These are phyloP conservation scores for Luehdorfia chinensis DNA, from an alignment of 1,140 invertebrate genomes.

Conservation along the genomic window DNA sequence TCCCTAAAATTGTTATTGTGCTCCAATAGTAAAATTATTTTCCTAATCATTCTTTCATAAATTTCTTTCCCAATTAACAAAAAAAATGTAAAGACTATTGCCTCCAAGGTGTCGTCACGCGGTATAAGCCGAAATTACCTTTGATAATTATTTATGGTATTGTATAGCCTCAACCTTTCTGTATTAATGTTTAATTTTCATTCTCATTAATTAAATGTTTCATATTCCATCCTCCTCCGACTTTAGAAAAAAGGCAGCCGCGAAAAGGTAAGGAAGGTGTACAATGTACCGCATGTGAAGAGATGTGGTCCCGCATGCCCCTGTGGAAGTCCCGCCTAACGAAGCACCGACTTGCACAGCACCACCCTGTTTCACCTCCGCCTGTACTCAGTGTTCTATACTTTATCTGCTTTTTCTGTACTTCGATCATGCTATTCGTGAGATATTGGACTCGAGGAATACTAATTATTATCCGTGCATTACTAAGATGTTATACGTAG, in stretches of 20 bases:
- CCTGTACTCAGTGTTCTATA: conserved; percentile 1
- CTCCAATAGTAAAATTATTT: too few species aligned
- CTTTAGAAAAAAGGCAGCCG: conserved; percentile 88
- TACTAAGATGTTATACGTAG: too few species aligned
- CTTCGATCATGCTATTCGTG: not conserved
- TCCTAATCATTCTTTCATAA: too few species aligned
- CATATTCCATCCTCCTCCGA: conserved; percentile 74
- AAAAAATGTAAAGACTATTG: too few species aligned
- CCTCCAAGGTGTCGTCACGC: too few species aligned
- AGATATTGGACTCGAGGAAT: too few species aligned
- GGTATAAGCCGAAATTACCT: too few species aligned
- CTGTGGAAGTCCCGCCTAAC: conserved; percentile 36
- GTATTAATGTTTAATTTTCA: conserved; percentile 47
- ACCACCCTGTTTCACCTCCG: conserved; percentile 14
- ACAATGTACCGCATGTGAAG: conserved; percentile 59
- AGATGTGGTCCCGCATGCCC: conserved; percentile 62
- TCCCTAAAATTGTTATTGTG: too few species aligned
- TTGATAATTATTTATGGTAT: too few species aligned
- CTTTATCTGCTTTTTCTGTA: conserved; percentile 6
- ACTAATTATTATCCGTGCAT: too few species aligned
- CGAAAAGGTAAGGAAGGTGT: conserved; percentile 84
- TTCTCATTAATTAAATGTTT: conserved; percentile 73
- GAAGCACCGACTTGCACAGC: conserved; percentile 8
- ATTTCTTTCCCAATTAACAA: too few species aligned
- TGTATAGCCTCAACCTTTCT: conserved; percentile 29